Evolutionary conservation across 2,888 invertebrate genomes (phyloP), one percentile per base, ranked within the genome.

Genomic region (Nysson spinosus): DNA sequence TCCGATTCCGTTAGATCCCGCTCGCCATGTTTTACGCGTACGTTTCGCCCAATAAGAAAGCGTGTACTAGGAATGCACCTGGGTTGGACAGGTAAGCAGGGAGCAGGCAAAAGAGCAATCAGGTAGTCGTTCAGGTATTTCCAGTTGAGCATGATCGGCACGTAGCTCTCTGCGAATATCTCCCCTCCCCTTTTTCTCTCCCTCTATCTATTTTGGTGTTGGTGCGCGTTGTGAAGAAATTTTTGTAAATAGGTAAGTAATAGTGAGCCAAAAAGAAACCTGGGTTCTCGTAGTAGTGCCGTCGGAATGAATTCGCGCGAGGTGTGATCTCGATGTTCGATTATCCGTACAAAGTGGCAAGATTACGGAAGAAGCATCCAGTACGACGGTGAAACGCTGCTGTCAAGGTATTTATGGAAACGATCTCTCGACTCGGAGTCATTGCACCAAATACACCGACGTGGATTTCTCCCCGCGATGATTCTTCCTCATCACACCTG

Each of bases 91-190:
- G 75, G 72, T 72, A 75, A 71, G 66, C 61, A 56, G 54, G 26
- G 28, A 54, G 46, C 65, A 54, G 58, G 62, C 49, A 50, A 50
- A 50, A 60, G 64, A 69, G 51, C 56, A 49, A 56, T 43, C 75
- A 69, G 78, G 78, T 74, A 79, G 83, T 81, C 75, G 80, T 72
- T 77, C 80, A 82, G 78, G 83, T 80, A 82, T 82, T 82, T 81
- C 71, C 83, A 83, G 80, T 83, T 80, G 83, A 85, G 83, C 78
- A 85, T 85, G 85, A 82, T 83, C 81, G 84, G 83, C 74, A 79
- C 82, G 72, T 77, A 78, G 76, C 68, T 76, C 73, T 70, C 65
- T 57, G 70, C 24, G 60, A 34, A 67, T 64, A 61, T 39, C 16
- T 32, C 28, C 20, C 46, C 26, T 46, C 50, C 46, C 60, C 54